These are phyloP conservation scores for Podarcis cretensis DNA, from an alignment of 2,113 vertebrate species.

Conservation along the genomic window DNA sequence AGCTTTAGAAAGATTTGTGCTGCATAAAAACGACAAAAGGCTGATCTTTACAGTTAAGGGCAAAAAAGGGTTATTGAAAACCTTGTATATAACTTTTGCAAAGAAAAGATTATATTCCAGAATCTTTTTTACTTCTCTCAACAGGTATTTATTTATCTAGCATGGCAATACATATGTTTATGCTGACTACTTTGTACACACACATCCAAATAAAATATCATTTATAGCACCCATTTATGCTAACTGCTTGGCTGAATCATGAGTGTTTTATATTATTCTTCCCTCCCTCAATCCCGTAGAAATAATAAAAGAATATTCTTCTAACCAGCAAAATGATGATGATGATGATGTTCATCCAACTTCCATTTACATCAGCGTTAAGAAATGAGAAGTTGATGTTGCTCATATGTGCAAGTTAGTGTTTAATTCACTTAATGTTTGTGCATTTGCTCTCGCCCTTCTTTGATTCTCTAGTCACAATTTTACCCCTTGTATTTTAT, in stretches of 20 bases:
- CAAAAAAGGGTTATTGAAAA: neutral
- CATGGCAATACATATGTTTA: slow-evolving; percentile 65
- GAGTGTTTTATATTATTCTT: slow-evolving; percentile 49
- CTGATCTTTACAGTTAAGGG: neutral
- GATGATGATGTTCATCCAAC: slow-evolving; percentile 24
- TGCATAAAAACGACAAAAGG: neutral
- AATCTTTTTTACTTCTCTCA: slow-evolving; percentile 51
- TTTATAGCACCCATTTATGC: neutral
- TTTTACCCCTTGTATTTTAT: neutral
- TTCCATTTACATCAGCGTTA: slow-evolving; percentile 30
- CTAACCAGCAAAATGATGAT: slow-evolving; percentile 5
- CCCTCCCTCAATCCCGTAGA: neutral
- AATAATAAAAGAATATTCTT: slow-evolving; percentile 42
- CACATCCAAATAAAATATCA: slow-evolving; percentile 54
- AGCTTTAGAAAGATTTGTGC: neutral
- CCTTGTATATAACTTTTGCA: neutral
- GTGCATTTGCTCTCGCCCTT: neutral
- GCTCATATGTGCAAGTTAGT: neutral
- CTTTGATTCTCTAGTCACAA: neutral
- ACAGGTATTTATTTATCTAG: slow-evolving; percentile 74
- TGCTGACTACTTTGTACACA: slow-evolving; percentile 30
- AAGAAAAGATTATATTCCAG: slow-evolving; percentile 25
- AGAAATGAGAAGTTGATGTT: slow-evolving; percentile 9
- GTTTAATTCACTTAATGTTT: neutral
- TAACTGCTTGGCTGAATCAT: neutral